These are phyloP conservation scores for Plumapathes pennacea DNA, from an alignment of 92 coral and sea anemone genomes.

Conservation along the genomic window DNA sequence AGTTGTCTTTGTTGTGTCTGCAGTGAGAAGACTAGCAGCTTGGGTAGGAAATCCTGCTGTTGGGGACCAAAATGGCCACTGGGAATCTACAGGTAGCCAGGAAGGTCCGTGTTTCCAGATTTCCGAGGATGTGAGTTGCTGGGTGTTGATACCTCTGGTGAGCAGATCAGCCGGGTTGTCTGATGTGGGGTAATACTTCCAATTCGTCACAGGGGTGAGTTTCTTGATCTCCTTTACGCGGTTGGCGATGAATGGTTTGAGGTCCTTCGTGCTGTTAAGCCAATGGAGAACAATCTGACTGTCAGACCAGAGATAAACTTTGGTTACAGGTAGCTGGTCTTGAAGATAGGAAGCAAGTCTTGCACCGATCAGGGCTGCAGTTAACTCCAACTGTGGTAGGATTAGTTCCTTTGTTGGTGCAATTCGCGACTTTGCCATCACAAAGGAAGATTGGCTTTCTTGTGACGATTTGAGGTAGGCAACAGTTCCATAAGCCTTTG, in stretches of 20 bases:
- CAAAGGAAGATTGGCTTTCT: conserved; percentile 28
- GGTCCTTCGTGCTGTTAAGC: conserved; percentile 10
- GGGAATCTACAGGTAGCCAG: conserved; percentile 25
- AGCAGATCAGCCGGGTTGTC: conserved; percentile 49
- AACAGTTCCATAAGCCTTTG: conserved; percentile 59
- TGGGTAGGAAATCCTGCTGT: too few relatives aligned
- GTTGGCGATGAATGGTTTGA: conserved; percentile 11
- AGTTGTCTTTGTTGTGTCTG: too few relatives aligned
- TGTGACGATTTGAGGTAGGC: conserved; percentile 37
- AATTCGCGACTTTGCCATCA: conserved; percentile 40
- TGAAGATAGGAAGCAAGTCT: conserved; percentile 23
- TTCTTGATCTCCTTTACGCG: conserved; percentile 27
- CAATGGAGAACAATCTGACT: conserved; percentile 30
- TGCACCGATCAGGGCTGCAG: conserved; percentile 22
- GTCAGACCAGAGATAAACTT: conserved; percentile 18
- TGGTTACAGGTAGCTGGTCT: conserved; percentile 1
- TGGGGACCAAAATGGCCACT: conserved; percentile 29
- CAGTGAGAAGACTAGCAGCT: too few relatives aligned
- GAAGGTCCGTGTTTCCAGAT: conserved; percentile 38
- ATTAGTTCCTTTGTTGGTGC: conserved; percentile 4
- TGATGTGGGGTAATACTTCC: conserved; percentile 43
- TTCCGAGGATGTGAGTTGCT: conserved; percentile 11
- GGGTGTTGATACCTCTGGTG: conserved; percentile 34
- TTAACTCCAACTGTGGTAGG: conserved; percentile 17
- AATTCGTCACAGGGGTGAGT: conserved; percentile 11